Evolutionary conservation across 2,113 vertebrate genomes (phyloP), one percentile per base, ranked within the genome.

Genomic region (Platichthys stellatus): DNA sequence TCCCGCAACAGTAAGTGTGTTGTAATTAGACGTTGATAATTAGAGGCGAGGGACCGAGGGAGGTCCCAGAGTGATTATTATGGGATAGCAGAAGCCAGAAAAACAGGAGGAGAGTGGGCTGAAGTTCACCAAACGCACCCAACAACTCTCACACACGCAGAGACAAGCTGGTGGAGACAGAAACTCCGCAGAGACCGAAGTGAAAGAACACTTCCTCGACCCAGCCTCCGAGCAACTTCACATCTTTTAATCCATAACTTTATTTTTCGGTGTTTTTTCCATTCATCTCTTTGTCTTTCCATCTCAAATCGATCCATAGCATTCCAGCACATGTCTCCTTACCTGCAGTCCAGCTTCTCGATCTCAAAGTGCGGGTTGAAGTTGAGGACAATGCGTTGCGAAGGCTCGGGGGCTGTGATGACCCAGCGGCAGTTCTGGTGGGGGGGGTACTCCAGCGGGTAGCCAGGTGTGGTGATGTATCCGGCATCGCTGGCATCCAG

Each of bases 281-380:
- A 10, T 38, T 38, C 13, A 45, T 45, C 3, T 45, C 45, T 47
- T 47, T 47, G 64, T 40, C 49, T 11, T 31, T 18, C 47, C 23
- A 15, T 49, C 47, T 43, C 1, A 15, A 51, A 17, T 47, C 3
- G 5, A 47, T 47, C 45, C 47, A 40, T 40, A 8, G 23, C 24
- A 35, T 18, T 35, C 54, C 54, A 45, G 6, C 49, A 45, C 23
- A 10, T 14, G 24, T 4, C 3, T 8, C 7, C 74, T 86, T 69
- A 99, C 98, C 98, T 98, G 98, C 98, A 99, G 88, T 99, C 97
- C 0, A 98, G 96, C 60, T 97, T 98, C 93, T 99, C 98, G 0
- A 99, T 97, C 94, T 99, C 98, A 12, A 99, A 99, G 91, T 99
- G 98, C 3, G 98, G 98, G 93, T 99, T 99, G 93, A 99, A 99